Conservation (phyloP, 92 coral and sea anemone species). For the Virgularia gustaviana region DNA sequence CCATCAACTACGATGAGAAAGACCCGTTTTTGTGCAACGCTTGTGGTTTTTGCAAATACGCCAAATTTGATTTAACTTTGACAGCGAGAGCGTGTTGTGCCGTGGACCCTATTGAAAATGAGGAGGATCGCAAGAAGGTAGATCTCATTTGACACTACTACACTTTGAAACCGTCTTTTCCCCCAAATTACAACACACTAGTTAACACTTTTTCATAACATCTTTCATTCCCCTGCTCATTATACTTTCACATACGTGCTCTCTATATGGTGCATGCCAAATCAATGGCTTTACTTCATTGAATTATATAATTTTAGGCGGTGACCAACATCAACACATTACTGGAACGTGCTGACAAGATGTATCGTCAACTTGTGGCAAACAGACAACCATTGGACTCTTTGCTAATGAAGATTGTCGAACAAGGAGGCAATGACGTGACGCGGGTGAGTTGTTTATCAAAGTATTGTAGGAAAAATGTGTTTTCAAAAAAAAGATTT, state of each 20-base stretch:
- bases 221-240: background rate
- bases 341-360: conserved; percentile 94
- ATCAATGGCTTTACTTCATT: background rate
- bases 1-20: conserved; percentile 94
- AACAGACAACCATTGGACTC: conserved; percentile 91
- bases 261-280: background rate
- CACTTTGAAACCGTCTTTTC: background rate
- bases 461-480: too few relatives aligned
- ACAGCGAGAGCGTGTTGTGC: conserved; percentile 98
- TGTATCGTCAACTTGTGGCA: conserved; percentile 90
- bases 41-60: conserved; percentile 97
- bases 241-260: background rate
- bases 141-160: background rate
- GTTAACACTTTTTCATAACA: background rate
- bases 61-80: conserved; percentile 96
- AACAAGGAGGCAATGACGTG: conserved; percentile 86
- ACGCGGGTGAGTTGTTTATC: conserved; percentile 69
- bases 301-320: too few relatives aligned
- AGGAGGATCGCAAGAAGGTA: conserved; percentile 97
- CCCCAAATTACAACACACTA: background rate
- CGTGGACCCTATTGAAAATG: conserved; percentile 96
- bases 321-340: conserved; percentile 87
- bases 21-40: conserved; percentile 98
- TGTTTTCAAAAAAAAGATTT: too few relatives aligned
- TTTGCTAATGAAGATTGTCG: conserved; percentile 73